phyloP scores from a whole-genome alignment of 2,113 vertebrate species.

The Eclectus roratus region DNA sequence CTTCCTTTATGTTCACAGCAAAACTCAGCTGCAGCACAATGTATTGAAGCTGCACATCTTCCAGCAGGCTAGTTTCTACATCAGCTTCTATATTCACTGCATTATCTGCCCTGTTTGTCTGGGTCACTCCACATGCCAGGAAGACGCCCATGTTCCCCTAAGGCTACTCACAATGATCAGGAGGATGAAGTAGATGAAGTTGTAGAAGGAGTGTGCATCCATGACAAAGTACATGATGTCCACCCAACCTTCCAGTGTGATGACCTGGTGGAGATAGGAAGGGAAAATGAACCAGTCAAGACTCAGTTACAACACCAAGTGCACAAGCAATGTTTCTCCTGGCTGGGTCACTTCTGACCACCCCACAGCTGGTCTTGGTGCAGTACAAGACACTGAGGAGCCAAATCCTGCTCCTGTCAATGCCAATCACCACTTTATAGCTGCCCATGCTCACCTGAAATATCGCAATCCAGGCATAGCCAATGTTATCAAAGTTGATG shows the following conservation, averaged over 20 bases:
- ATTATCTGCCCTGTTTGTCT: not conserved
- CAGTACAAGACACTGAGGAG: not conserved
- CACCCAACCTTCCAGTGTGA: conserved; percentile 98
- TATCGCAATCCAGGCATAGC: conserved; percentile 98
- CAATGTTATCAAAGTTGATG: conserved; percentile 99
- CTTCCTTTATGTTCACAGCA: not conserved
- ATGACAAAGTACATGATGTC: conserved; percentile 99
- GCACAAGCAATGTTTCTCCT: not conserved
- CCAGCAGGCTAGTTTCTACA: not conserved
- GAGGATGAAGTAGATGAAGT: conserved; percentile 99
- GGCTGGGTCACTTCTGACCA: not conserved
- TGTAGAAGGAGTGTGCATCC: conserved; percentile 99
- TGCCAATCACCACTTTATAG: fast-evolving
- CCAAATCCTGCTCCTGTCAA: not conserved
- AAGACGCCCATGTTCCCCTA: not conserved
- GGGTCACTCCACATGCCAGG: not conserved
- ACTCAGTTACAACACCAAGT: not conserved
- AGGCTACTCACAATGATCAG: conserved; percentile 94
- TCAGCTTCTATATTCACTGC: not conserved
- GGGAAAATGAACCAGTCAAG: not conserved
- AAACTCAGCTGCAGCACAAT: not conserved
- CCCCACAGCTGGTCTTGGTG: not conserved
- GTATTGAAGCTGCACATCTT: not conserved
- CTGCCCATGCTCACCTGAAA: conserved; percentile 85
- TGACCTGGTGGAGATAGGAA: conserved; percentile 80